phyloP scores from a whole-genome alignment of 2,113 vertebrate species.

The Ochotona princeps region DNA sequence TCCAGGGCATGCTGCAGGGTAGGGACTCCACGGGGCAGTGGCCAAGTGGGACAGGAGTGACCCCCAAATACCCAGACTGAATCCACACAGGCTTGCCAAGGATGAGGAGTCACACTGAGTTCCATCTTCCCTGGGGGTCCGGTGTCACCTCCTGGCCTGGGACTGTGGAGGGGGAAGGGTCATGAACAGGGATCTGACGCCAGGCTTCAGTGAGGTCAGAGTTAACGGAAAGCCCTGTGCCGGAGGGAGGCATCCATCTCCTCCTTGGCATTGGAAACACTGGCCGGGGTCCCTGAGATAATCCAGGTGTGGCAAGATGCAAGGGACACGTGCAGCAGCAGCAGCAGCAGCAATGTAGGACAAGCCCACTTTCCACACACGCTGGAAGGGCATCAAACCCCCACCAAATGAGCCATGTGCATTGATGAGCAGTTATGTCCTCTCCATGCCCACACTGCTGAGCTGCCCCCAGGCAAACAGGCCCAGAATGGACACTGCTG shows the following conservation, averaged over 20 bases:
- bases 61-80: background rate
- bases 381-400: conserved; percentile 33
- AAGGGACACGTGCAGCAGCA: background rate
- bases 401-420: conserved; percentile 37
- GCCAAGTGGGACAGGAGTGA: background rate
- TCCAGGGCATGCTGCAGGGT: background rate
- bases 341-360: too few relatives aligned
- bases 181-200: background rate
- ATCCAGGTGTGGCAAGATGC: conserved; percentile 38
- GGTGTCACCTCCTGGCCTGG: background rate
- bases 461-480: background rate
- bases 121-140: background rate
- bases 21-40: background rate
- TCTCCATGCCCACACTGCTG: background rate
- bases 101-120: background rate
- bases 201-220: conserved; percentile 22
- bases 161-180: background rate
- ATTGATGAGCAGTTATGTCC: background rate
- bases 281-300: conserved; percentile 60
- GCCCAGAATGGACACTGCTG: background rate
- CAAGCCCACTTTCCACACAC: conserved; percentile 52
- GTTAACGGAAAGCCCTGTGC: background rate
- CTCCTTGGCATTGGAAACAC: conserved; percentile 55
- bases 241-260: conserved; percentile 52
- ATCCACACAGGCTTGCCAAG: background rate